phyloP scores from a whole-genome alignment of 2,113 vertebrate genomes.

The Labeo catla region DNA sequence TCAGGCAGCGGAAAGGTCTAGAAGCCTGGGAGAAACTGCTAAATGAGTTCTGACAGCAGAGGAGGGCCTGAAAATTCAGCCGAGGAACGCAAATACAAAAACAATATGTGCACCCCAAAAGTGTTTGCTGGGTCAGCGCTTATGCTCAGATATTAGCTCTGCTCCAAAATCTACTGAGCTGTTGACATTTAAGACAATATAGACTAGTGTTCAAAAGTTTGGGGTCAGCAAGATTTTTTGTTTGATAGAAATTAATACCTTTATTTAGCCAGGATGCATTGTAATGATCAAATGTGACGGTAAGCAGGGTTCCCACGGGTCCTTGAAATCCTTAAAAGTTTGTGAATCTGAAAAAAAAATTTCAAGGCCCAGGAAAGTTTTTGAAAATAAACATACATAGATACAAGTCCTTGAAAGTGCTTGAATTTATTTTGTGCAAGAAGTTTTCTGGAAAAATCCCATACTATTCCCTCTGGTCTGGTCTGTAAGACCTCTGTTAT shows the following conservation, averaged over 20 bases:
- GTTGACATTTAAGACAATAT: too few species aligned
- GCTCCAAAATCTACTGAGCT: background rate
- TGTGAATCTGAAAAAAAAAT: too few species aligned
- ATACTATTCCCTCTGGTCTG: too few species aligned
- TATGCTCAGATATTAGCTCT: constrained; percentile 25
- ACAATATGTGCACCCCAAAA: constrained; percentile 43
- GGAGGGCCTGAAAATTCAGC: constrained; percentile 49
- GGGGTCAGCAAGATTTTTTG: background rate
- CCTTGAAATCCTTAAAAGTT: too few species aligned
- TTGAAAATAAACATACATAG: too few species aligned
- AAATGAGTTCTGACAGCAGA: constrained; percentile 72
- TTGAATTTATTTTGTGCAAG: too few species aligned
- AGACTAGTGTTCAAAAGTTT: too few species aligned
- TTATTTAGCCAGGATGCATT: background rate
- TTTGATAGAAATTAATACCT: background rate
- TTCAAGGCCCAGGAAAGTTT: too few species aligned
- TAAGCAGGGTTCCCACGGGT: too few species aligned
- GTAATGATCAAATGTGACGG: background rate
- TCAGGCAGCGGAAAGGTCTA: constrained; percentile 68
- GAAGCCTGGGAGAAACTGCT: constrained; percentile 56
- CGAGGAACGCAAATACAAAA: constrained; percentile 26
- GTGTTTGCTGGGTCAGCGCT: background rate
- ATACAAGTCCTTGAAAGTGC: too few species aligned
- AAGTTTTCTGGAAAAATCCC: too few species aligned
- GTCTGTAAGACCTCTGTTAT: too few species aligned